phyloP scores from a whole-genome alignment of 2,113 vertebrate genomes.

The Elephas maximus region DNA sequence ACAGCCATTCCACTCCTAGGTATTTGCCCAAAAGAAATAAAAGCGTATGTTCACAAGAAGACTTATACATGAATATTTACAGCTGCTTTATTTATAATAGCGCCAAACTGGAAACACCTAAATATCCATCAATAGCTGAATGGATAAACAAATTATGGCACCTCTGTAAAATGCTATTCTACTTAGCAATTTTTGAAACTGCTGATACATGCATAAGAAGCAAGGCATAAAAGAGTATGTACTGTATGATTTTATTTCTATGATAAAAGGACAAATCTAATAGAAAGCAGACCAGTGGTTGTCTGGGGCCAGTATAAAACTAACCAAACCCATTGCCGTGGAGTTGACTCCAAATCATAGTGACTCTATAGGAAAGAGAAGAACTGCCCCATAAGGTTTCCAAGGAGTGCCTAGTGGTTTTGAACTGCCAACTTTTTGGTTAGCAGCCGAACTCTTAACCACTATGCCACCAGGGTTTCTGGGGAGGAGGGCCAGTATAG shows the following conservation, averaged over 20 bases:
- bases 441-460: too few relatives aligned
- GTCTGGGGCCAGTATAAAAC: neutral
- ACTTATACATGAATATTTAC: neutral
- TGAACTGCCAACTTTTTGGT: too few relatives aligned
- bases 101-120: constrained; percentile 23
- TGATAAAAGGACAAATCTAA: constrained; percentile 16
- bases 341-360: too few relatives aligned
- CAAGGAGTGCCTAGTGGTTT: too few relatives aligned
- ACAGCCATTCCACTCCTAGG: neutral
- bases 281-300: neutral
- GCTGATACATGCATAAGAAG: neutral
- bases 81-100: neutral
- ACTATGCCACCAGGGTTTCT: too few relatives aligned
- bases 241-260: neutral
- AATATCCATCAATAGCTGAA: neutral
- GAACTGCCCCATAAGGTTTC: too few relatives aligned
- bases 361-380: too few relatives aligned
- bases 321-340: too few relatives aligned
- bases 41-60: constrained; percentile 6
- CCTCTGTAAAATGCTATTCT: neutral
- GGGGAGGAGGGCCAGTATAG: neutral
- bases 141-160: neutral
- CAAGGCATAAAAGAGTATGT: neutral
- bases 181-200: constrained; percentile 39
- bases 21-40: constrained; percentile 24